Base-by-base conservation (phyloP, 2,797 vertebrate species). In the Halcyon chelicuti region DNA sequence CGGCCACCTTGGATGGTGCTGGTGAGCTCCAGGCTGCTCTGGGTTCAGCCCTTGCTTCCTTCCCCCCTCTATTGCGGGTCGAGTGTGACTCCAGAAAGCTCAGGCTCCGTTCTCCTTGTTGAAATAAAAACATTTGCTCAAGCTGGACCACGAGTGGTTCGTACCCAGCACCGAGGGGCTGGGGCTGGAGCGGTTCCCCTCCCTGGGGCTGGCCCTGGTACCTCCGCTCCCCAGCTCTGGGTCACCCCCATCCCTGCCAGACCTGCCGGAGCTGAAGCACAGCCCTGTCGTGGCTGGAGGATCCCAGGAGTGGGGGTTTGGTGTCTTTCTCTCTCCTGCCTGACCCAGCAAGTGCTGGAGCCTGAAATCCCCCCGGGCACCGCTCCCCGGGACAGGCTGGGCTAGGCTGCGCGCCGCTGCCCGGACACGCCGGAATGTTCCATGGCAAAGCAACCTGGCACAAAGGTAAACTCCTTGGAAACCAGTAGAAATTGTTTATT, bases 401-500 rank as follows among this genome's bases (percentile, higher is more conserved):
- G 61, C 1, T 2, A n/a, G 55, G 61, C n/a, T 20, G 47, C 7
- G 47, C 7, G 6, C 46, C 0, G 0, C 47, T 44, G 10, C 52
- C 73, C 4, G 0, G 57, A 28, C 80, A 15, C 0, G 13, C 28
- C 11, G 10, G 14, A 12, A 5, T 0, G 6, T 21, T 75, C 35
- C 40, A 0, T 5, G 42, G 82, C 76, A 39, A 49, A 86, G n/a
- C 11, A 42, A 92, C 37, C 31, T 6, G 40, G 61, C 26, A 35
- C 42, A 37, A 35, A 46, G 40, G 40, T 61, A 39, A 33, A 33
- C 28, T 46, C 61, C 40, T 57, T 62, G 91, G 94, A 65, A 94
- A 92, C 81, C 91, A 75, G 57, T 31, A 40, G 66, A 29, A 54
- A 70, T 62, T 4, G 3, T 96, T 97, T 96, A 96, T 94, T 97